These are phyloP conservation scores for Paelopatides confundens DNA, from an alignment of 53 echinoderm and acorn worm species.

Conservation along the genomic window DNA sequence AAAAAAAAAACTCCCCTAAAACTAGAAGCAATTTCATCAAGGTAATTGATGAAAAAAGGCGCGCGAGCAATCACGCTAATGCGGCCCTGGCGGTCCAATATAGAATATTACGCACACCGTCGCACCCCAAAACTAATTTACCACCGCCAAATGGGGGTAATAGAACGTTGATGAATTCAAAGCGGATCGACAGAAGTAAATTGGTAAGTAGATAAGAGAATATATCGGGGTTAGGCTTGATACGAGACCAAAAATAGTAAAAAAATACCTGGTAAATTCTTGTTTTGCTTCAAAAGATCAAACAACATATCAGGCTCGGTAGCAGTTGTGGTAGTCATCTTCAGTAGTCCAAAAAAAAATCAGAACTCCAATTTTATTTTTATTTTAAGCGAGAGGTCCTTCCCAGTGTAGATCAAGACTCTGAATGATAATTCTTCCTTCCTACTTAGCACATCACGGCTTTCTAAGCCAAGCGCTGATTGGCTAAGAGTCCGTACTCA, in stretches of 20 bases:
- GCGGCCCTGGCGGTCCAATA: constrained; percentile 57
- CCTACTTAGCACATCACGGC: constrained; percentile 27
- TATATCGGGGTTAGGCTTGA: neutral
- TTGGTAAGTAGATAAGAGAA: constrained; percentile 33
- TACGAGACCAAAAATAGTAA: neutral
- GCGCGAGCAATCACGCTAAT: constrained; percentile 49
- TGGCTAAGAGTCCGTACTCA: constrained; percentile 31
- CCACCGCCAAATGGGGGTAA: constrained; percentile 49
- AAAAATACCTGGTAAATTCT: constrained; percentile 43
- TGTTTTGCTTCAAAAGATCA: constrained; percentile 51
- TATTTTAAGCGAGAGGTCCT: constrained; percentile 25
- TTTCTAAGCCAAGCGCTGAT: constrained; percentile 19
- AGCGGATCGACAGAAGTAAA: constrained; percentile 50
- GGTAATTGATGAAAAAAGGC: constrained; percentile 56
- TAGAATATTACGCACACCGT: constrained; percentile 37
- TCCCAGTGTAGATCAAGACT: constrained; percentile 18
- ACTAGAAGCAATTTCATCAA: constrained; percentile 55
- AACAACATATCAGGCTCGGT: constrained; percentile 46
- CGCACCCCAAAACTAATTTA: constrained; percentile 63
- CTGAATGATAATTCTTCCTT: constrained; percentile 12
- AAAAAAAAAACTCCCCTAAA: constrained; percentile 45
- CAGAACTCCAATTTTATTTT: neutral
- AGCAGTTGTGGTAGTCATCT: constrained; percentile 13
- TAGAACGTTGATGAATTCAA: constrained; percentile 55
- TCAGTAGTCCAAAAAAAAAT: neutral